Evolutionary conservation across 2,797 vertebrate genomes (phyloP), one percentile per base, ranked within the genome.

Genomic region (Acanthornis magna): DNA sequence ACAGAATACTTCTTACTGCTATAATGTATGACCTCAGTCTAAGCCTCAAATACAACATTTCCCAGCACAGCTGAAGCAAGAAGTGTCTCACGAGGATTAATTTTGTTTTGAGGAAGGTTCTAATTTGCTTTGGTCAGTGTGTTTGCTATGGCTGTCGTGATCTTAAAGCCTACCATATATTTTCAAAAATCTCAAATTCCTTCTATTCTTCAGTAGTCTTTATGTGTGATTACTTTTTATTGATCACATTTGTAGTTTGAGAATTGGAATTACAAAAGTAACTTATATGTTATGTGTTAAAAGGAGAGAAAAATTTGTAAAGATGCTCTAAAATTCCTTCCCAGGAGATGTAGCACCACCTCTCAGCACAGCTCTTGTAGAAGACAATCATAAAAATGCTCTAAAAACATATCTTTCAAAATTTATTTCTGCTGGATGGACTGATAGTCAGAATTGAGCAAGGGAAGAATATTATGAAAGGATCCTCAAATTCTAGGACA

Each of bases 1-100:
- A 93, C 86, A 60, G 54, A 87, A 62, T 88, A 70, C 20, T 88
- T 92, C 77, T 95, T 87, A 63, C 55, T 96, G 88, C 62, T 88
- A 42, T 8, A 74, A 51, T 61, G 22, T 90, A 62, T 82, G 95
- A 97, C 96, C 93, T 94, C 86, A 81, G 60, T 75, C 91, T 88
- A 85, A 97, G 96, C 43, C 70, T 65, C 76, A 93, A 86, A 73
- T 47, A 88, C 72, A 85, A 65, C 58, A 94, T 97, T 91, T 93
- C 26, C 84, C 74, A 86, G 30, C 55, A 58, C 42, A 79, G 25
- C 18, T 80, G 79, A 96, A 96, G 53, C 45, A 88, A 89, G 29
- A 5, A 60, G 29, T 73, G 74, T 94, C 58, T 96, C 60, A 94
- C 3, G 38, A 89, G 30, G 29, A 95, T 79, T 79, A 77, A 72